Percentiles rank a stretch among this genome's conserved stretches.
Conservation (phyloP, 1,140 invertebrate species). For the Papilio xuthus region DNA sequence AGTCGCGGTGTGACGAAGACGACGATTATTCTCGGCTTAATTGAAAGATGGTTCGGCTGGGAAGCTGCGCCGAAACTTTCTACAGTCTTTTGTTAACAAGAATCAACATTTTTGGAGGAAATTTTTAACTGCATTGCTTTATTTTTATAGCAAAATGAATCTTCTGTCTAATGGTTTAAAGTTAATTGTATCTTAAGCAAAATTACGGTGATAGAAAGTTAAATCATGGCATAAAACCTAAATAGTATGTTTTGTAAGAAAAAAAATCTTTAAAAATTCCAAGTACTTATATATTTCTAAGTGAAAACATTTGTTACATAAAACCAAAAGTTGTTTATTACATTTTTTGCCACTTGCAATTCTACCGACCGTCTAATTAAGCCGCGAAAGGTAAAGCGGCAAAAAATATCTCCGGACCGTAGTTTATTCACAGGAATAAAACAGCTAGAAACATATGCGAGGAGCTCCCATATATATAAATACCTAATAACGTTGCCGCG, state of each 20-base stretch:
- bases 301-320: background rate
- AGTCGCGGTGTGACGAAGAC: slow-evolving; percentile 14
- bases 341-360: slow-evolving; percentile 26
- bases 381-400: slow-evolving; percentile 48
- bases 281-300: slow-evolving; percentile 10
- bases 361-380: slow-evolving; percentile 52
- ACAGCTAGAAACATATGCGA: slow-evolving; percentile 70
- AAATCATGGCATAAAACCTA: background rate
- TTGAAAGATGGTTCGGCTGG: slow-evolving; percentile 19
- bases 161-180: background rate
- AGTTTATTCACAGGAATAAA: slow-evolving; percentile 74
- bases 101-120: slow-evolving; percentile 7
- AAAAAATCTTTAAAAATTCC: background rate
- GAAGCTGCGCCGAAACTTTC: background rate
- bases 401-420: slow-evolving; percentile 57
- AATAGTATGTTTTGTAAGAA: background rate
- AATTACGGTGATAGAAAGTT: background rate
- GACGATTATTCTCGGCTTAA: slow-evolving; percentile 4
- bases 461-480: slow-evolving; percentile 69
- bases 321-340: slow-evolving; percentile 29
- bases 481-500: slow-evolving; percentile 55
- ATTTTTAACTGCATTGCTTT: background rate
- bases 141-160: background rate
- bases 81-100: slow-evolving; percentile 1
- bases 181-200: background rate